Percentiles rank a stretch among this genome's conserved stretches.
Conservation (phyloP, 2,797 vertebrate genomes). For the Malurus splendens region DNA sequence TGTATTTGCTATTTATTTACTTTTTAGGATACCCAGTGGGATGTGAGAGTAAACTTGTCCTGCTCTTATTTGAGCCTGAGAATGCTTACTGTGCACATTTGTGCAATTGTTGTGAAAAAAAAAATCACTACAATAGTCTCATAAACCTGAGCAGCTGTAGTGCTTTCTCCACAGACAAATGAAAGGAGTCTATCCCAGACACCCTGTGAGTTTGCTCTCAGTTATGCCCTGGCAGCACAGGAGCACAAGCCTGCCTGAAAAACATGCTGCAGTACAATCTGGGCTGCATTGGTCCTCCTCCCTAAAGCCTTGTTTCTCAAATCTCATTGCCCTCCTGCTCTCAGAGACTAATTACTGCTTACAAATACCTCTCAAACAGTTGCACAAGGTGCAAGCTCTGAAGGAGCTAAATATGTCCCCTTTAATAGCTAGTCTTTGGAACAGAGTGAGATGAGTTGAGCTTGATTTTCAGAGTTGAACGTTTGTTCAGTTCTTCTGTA, state of each 20-base stretch:
- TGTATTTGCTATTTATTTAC: neutral
- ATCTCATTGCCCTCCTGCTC: neutral
- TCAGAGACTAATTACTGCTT: neutral
- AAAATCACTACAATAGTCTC: neutral
- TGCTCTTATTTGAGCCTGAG: neutral
- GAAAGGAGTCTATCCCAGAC: neutral
- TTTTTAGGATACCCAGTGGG: neutral
- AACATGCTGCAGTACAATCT: neutral
- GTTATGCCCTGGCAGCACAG: neutral
- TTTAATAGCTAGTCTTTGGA: neutral
- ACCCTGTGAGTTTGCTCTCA: neutral
- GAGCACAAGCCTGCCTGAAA: neutral
- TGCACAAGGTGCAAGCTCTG: neutral
- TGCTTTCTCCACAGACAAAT: neutral
- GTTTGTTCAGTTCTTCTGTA: neutral
- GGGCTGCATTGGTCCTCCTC: neutral
- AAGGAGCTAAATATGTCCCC: neutral
- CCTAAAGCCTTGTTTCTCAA: neutral
- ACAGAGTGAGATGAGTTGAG: neutral
- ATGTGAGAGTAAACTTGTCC: neutral
- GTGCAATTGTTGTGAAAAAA: slow-evolving; percentile 9
- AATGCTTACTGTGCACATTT: slow-evolving; percentile 38
- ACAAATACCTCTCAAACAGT: neutral
- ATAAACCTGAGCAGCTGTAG: slow-evolving; percentile 6
- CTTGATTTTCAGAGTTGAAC: neutral